Evolutionary conservation across 2,797 vertebrate genomes (phyloP).

Genomic region (Labeo calbasu): DNA sequence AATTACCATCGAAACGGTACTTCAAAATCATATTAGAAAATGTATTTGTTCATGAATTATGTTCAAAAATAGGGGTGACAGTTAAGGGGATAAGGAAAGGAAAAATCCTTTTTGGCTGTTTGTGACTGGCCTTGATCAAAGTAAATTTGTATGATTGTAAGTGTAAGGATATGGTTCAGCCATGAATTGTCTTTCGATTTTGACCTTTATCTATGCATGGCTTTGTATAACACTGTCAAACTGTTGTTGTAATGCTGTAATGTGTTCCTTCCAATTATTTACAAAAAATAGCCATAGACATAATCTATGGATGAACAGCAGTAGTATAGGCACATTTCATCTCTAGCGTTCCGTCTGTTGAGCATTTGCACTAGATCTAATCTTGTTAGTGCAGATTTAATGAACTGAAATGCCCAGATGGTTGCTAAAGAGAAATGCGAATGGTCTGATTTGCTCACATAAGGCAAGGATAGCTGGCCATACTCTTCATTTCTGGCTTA

Average conservation of each 20-base stretch:
- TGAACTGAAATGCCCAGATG: constrained; percentile 60
- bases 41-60: too few species aligned
- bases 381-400: constrained; percentile 63
- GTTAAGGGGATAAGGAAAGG: background rate
- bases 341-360: constrained; percentile 46
- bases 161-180: background rate
- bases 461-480: constrained; percentile 57
- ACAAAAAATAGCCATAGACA: background rate
- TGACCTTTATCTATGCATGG: background rate
- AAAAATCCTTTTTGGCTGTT: background rate
- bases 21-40: too few species aligned
- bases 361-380: constrained; percentile 56
- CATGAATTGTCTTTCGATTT: background rate
- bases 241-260: background rate
- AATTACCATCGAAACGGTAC: too few species aligned
- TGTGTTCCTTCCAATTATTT: constrained; percentile 13
- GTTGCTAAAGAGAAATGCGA: constrained; percentile 61
- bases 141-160: constrained; percentile 1
- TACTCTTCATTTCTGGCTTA: constrained; percentile 56
- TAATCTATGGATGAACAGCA: constrained; percentile 27
- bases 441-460: constrained; percentile 60
- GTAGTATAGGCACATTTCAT: constrained; percentile 34
- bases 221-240: background rate
- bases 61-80: too few species aligned
- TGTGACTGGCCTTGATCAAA: background rate